A percentile compares a stretch with the other conserved stretches of the same genome.
phyloP scores from a whole-genome alignment of 2,888 invertebrate genomes.

The Lissocephala sabroskyi region DNA sequence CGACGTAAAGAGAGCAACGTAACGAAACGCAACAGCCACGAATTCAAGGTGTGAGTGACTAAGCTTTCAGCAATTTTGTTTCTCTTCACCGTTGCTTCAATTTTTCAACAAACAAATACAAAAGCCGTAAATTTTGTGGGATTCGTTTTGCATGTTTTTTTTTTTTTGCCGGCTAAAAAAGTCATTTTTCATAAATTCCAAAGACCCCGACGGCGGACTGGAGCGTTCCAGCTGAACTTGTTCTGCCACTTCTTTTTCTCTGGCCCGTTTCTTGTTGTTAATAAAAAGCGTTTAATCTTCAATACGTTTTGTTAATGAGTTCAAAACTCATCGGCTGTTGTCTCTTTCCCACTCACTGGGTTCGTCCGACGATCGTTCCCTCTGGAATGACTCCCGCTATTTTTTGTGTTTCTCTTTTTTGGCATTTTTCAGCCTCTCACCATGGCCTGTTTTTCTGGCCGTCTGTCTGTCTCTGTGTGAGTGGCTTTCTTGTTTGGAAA shows the following conservation, averaged over 20 bases:
- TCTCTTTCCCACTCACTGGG: constrained; percentile 16
- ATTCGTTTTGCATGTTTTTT: constrained; percentile 40
- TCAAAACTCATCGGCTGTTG: constrained; percentile 22
- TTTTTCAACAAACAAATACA: constrained; percentile 7
- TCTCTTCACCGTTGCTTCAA: constrained; percentile 12
- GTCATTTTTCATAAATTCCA: constrained; percentile 31
- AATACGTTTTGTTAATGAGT: constrained; percentile 60
- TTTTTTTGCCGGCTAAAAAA: constrained; percentile 35
- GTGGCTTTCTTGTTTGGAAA: constrained; percentile 47
- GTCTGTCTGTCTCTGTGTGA: constrained; percentile 39
- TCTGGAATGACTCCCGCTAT: constrained; percentile 48
- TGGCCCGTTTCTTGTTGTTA: not conserved
- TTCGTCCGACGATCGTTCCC: too few species aligned
- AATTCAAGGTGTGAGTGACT: constrained; percentile 64
- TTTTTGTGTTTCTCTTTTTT: constrained; percentile 16
- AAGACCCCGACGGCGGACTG: constrained; percentile 10
- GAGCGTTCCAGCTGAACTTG: constrained; percentile 20
- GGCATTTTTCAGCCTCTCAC: constrained; percentile 18
- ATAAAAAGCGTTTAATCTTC: constrained; percentile 47
- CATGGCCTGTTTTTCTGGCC: constrained; percentile 24
- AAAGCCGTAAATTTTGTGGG: too few species aligned
- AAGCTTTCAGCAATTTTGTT: constrained; percentile 46
- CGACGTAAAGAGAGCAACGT: not conserved
- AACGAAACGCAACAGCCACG: constrained; percentile 37
- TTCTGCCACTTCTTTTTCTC: constrained; percentile 35